These are phyloP conservation scores for Sialis fuliginosa DNA, from an alignment of 2,888 invertebrate species.

Conservation along the genomic window DNA sequence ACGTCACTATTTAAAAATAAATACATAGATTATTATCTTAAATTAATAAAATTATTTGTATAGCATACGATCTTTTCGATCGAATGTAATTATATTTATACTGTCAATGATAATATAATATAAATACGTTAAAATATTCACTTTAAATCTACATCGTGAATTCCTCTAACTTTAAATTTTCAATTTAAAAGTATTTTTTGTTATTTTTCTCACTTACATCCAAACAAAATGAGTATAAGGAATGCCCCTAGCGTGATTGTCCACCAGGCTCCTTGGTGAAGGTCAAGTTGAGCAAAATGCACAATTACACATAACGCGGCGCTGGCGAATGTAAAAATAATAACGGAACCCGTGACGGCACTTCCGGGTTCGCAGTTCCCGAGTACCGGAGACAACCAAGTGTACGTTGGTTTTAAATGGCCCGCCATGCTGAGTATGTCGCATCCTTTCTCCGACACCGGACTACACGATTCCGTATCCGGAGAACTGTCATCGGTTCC, in stretches of 20 bases:
- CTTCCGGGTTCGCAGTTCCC: constrained; percentile 61
- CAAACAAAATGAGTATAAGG: constrained; percentile 40
- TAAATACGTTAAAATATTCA: too few relatives aligned
- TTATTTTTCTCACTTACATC: constrained; percentile 32
- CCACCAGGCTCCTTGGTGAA: constrained; percentile 44
- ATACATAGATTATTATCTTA: too few relatives aligned
- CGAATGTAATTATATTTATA: too few relatives aligned
- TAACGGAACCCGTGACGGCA: constrained; percentile 53
- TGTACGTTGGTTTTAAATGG: constrained; percentile 50
- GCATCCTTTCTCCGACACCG: constrained; percentile 16
- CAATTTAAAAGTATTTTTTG: too few relatives aligned
- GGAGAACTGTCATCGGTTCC: constrained; percentile 5
- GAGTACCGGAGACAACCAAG: constrained; percentile 53
- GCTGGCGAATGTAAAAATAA: constrained; percentile 46
- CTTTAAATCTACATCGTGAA: too few relatives aligned
- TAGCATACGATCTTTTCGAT: too few relatives aligned
- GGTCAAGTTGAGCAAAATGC: constrained; percentile 32
- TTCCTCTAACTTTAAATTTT: too few relatives aligned
- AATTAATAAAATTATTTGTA: too few relatives aligned
- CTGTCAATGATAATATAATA: too few relatives aligned
- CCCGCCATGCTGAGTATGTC: constrained; percentile 44
- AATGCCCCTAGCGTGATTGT: constrained; percentile 42
- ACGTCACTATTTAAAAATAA: too few relatives aligned
- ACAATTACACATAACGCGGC: constrained; percentile 51
- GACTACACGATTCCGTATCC: constrained; percentile 20